phyloP scores from a whole-genome alignment of 2,888 invertebrate species.

The Mechanitis mazaeus region DNA sequence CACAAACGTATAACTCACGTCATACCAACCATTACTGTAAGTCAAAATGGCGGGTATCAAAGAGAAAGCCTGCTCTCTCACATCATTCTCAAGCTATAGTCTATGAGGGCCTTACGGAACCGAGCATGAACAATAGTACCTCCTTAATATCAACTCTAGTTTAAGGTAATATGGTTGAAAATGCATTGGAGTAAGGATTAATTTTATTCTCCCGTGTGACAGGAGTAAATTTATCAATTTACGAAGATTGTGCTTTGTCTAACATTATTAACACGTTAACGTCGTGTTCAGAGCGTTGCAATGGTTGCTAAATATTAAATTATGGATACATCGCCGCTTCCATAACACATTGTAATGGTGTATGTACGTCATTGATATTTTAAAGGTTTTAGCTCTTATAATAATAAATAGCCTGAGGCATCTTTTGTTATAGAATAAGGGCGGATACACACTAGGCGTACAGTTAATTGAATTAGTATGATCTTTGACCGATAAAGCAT shows the following conservation, averaged over 20 bases:
- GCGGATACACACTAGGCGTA: conserved; percentile 6
- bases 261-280: conserved; percentile 65
- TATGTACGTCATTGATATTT: conserved; percentile 21
- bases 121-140: conserved; percentile 37
- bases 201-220: conserved; percentile 50
- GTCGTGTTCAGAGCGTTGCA: conserved; percentile 44
- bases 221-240: conserved; percentile 69
- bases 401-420: conserved; percentile 15
- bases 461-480: not conserved
- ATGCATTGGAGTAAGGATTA: conserved; percentile 25
- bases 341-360: conserved; percentile 22
- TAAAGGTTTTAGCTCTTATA: conserved; percentile 14
- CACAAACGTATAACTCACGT: conserved; percentile 67
- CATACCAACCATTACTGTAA: conserved; percentile 65
- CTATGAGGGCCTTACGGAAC: conserved; percentile 55
- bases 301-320: conserved; percentile 62
- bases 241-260: conserved; percentile 62
- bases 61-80: conserved; percentile 72
- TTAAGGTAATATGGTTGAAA: conserved; percentile 30
- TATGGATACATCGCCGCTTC: conserved; percentile 45
- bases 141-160: conserved; percentile 35
- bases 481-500: not conserved
- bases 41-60: conserved; percentile 75
- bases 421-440: conserved; percentile 15
- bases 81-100: conserved; percentile 68